Conservation (phyloP, 2,888 invertebrate genomes). For the Hipparchia semele region DNA sequence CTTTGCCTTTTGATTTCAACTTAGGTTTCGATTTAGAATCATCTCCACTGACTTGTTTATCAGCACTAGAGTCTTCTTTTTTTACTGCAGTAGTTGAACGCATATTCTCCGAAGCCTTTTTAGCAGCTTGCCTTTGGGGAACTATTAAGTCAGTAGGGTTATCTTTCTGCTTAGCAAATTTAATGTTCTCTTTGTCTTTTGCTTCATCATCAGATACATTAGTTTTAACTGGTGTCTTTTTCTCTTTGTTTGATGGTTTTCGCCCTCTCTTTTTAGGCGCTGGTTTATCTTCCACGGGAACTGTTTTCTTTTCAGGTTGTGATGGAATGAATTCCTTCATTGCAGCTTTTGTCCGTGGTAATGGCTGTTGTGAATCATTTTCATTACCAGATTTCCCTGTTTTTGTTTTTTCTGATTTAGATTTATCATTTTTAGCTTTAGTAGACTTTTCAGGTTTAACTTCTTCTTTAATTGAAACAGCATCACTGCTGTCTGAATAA, state of each 20-base stretch:
- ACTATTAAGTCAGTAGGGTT: slow-evolving; percentile 93
- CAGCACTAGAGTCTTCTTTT: slow-evolving; percentile 63
- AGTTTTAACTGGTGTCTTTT: slow-evolving; percentile 57
- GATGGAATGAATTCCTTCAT: slow-evolving; percentile 90
- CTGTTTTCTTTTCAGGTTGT: slow-evolving; percentile 64
- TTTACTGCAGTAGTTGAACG: slow-evolving; percentile 84
- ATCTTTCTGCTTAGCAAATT: slow-evolving; percentile 76
- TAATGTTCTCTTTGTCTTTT: slow-evolving; percentile 77
- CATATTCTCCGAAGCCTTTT: slow-evolving; percentile 95
- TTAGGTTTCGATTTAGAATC: slow-evolving; percentile 68
- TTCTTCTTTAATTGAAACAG: slow-evolving; percentile 58
- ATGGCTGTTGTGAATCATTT: slow-evolving; percentile 87
- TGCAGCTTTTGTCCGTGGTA: slow-evolving; percentile 91
- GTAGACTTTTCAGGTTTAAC: slow-evolving; percentile 81
- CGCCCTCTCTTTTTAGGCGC: slow-evolving; percentile 72
- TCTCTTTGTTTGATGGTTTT: slow-evolving; percentile 76
- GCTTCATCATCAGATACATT: slow-evolving; percentile 72
- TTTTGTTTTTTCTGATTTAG: slow-evolving; percentile 82
- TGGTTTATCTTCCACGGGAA: slow-evolving; percentile 58
- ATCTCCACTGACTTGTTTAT: slow-evolving; percentile 64
- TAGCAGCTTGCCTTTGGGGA: slow-evolving; percentile 94
- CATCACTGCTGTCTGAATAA: slow-evolving; percentile 90
- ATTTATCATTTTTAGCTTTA: slow-evolving; percentile 63
- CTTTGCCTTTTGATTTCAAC: slow-evolving; percentile 75
- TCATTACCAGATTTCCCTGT: slow-evolving; percentile 84